These are phyloP conservation scores for Andrena bucephala DNA, from an alignment of 2,888 invertebrate species.

Conservation along the genomic window DNA sequence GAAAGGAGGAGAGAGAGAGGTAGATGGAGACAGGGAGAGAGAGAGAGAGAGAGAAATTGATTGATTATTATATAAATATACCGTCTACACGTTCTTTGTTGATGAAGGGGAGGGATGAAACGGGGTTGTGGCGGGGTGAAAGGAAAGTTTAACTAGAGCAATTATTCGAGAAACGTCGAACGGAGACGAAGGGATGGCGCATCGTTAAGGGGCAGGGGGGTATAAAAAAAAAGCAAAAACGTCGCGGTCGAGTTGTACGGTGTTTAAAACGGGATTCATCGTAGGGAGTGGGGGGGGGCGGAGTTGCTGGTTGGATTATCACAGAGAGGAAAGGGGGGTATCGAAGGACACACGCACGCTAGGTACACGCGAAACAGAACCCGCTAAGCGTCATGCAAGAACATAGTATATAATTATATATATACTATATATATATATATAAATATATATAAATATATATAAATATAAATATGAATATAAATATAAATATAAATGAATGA, in stretches of 20 bases:
- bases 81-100: conserved; percentile 44
- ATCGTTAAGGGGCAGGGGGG: background rate
- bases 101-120: background rate
- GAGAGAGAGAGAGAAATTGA: conserved; percentile 20
- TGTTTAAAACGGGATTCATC: background rate
- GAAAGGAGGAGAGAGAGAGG: background rate
- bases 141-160: background rate
- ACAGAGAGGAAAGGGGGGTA: background rate
- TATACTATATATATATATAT: conserved; percentile 68
- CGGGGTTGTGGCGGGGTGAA: background rate
- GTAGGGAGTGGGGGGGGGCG: background rate
- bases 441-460: conserved; percentile 71
- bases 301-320: background rate
- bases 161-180: conserved; percentile 15
- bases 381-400: conserved; percentile 60
- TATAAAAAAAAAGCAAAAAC: background rate
- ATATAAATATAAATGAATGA: conserved; percentile 69
- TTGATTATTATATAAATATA: conserved; percentile 36
- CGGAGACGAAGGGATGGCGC: background rate
- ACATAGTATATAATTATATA: conserved; percentile 75
- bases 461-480: conserved; percentile 64
- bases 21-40: background rate
- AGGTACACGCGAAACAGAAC: conserved; percentile 49
- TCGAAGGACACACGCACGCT: conserved; percentile 35
- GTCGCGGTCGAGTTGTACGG: conserved; percentile 5